A percentile compares a stretch with the other conserved stretches of the same genome.
Conservation (phyloP, 2,888 invertebrate species). For the Macaria notata region DNA sequence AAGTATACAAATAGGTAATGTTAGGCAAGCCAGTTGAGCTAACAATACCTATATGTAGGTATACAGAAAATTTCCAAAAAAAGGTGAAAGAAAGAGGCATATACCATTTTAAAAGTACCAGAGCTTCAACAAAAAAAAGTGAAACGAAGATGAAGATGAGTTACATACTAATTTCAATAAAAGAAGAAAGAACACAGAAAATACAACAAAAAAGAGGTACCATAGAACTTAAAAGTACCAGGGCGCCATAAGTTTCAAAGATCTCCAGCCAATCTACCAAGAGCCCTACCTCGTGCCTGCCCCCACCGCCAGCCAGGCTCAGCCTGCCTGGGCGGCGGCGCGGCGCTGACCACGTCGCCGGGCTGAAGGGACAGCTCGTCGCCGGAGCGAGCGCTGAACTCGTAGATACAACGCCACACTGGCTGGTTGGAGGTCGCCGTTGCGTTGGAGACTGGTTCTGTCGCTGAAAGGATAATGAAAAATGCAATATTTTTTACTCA, state of each 20-base stretch:
- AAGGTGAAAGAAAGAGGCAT: no score
- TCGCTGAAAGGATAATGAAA: constrained; percentile 31
- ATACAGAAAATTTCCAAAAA: no score
- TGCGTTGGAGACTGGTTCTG: constrained; percentile 35
- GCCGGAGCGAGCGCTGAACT: constrained; percentile 94
- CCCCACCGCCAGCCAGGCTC: constrained; percentile 99
- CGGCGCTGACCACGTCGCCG: constrained; percentile 94
- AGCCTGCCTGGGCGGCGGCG: constrained; percentile 87
- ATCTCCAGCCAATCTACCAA: neutral
- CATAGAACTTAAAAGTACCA: constrained; percentile 2
- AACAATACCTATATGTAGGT: no score
- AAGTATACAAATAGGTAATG: no score
- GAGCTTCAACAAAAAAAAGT: no score
- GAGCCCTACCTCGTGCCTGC: constrained; percentile 85
- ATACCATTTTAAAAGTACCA: no score
- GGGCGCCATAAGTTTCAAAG: neutral
- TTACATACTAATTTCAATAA: no score
- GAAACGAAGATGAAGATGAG: neutral
- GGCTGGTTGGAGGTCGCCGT: constrained; percentile 29
- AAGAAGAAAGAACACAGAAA: no score
- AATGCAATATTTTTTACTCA: no score
- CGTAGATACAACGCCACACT: constrained; percentile 95
- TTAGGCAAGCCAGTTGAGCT: no score
- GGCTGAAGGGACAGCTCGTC: constrained; percentile 97
- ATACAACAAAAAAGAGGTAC: no score